Conservation (phyloP, 2,113 vertebrate genomes). For the Lycocorax pyrrhopterus region DNA sequence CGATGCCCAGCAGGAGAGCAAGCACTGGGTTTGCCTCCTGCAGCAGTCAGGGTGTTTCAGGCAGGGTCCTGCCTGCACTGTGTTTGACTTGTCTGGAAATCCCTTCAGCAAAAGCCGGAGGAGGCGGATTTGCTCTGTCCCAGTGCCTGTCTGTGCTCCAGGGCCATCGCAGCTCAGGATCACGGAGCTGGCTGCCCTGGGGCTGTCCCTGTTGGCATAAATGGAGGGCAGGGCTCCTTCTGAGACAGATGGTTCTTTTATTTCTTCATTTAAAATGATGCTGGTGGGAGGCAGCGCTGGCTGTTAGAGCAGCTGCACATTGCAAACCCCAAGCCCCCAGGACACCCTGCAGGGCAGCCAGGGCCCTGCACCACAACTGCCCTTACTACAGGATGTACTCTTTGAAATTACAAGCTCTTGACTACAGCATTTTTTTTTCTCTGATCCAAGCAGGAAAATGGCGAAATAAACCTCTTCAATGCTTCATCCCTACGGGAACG, state of each 20-base stretch:
- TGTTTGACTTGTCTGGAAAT: neutral
- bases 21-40: neutral
- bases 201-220: neutral
- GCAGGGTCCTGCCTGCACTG: neutral
- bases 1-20: neutral
- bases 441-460: slow-evolving; percentile 82
- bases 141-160: neutral
- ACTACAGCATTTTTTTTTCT: neutral
- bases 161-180: neutral
- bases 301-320: neutral
- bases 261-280: neutral
- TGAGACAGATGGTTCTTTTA: neutral
- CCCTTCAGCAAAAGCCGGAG: neutral
- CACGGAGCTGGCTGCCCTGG: fast-evolving
- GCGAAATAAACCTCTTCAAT: slow-evolving; percentile 79
- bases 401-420: neutral
- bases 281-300: neutral
- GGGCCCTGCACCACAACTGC: neutral
- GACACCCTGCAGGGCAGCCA: neutral
- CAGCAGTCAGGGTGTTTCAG: fast-evolving
- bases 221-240: neutral
- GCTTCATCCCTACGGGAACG: slow-evolving; percentile 80
- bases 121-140: neutral
- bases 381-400: fast-evolving
- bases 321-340: neutral